Evolutionary conservation across 2,888 invertebrate species (phyloP).

Genomic region (Chloromyia formosa): DNA sequence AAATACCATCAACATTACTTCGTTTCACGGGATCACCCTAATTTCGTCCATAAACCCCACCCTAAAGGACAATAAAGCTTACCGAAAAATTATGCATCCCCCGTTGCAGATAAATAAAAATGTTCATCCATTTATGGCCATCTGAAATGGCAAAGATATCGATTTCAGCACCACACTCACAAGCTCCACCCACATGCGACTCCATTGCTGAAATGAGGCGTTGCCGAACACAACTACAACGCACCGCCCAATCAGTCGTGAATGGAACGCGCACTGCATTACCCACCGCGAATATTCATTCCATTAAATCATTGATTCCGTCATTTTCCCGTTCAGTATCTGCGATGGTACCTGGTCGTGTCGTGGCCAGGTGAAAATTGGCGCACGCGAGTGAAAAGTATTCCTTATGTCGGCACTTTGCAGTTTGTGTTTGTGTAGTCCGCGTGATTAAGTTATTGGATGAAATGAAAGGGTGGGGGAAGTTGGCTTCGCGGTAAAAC

Average conservation of each 20-base stretch:
- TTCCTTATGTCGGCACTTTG: slow-evolving; percentile 1
- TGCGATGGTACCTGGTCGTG: background rate
- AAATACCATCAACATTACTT: too few relatives aligned
- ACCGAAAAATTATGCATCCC: slow-evolving; percentile 19
- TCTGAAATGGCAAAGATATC: slow-evolving; percentile 19
- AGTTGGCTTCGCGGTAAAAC: background rate
- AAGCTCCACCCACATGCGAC: background rate
- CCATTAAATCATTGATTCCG: slow-evolving; percentile 14
- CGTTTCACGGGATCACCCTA: background rate
- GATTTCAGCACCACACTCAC: slow-evolving; percentile 13
- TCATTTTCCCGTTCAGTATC: slow-evolving; percentile 21
- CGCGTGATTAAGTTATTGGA: background rate
- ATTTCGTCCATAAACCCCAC: background rate
- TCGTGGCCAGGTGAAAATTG: background rate
- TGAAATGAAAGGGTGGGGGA: background rate
- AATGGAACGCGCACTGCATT: slow-evolving; percentile 20
- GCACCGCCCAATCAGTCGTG: background rate
- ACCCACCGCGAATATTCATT: background rate
- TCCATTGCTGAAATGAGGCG: slow-evolving; percentile 35
- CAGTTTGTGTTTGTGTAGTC: background rate
- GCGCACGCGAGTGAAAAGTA: background rate
- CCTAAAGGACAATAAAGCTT: background rate
- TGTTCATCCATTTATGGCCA: slow-evolving; percentile 12
- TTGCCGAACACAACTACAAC: background rate
- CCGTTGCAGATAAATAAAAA: slow-evolving; percentile 11